A percentile compares a stretch with the other conserved stretches of the same genome.
Conservation (phyloP, 2,888 invertebrate species). For the Erpobdella octoculata region DNA sequence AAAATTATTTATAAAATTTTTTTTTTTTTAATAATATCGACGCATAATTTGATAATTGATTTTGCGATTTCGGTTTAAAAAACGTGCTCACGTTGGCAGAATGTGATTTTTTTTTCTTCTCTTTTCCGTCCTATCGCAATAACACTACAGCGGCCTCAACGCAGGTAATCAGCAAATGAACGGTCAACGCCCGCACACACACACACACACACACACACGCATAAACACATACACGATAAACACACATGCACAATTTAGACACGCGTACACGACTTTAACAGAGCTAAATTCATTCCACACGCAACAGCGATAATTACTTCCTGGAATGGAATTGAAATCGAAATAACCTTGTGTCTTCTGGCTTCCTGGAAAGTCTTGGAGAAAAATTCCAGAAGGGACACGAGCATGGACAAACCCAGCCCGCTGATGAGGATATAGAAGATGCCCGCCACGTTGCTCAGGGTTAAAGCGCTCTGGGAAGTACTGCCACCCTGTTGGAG, state of each 20-base stretch:
- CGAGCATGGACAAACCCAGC: conserved; percentile 77
- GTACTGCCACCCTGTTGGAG: conserved; percentile 54
- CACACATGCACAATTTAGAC: background rate
- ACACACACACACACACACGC: background rate
- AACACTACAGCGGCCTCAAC: too few relatives aligned
- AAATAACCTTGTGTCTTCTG: conserved; percentile 43
- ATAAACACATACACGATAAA: background rate
- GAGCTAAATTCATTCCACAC: background rate
- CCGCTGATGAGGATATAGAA: conserved; percentile 97
- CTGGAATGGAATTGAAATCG: background rate
- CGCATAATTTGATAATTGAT: background rate
- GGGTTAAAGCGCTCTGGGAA: conserved; percentile 62
- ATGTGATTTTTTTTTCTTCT: too few relatives aligned
- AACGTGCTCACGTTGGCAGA: too few relatives aligned
- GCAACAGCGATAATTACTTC: background rate
- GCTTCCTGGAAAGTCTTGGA: conserved; percentile 61
- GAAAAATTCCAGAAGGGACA: conserved; percentile 89
- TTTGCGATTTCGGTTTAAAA: background rate
- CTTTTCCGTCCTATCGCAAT: too few relatives aligned
- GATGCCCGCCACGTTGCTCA: conserved; percentile 96
- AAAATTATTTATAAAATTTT: background rate
- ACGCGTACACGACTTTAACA: background rate
- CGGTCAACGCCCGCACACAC: background rate
- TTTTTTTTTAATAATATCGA: background rate
- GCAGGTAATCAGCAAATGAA: too few relatives aligned